Conservation (phyloP, 2,888 invertebrate genomes). For the Lasioglossum marginatum region DNA sequence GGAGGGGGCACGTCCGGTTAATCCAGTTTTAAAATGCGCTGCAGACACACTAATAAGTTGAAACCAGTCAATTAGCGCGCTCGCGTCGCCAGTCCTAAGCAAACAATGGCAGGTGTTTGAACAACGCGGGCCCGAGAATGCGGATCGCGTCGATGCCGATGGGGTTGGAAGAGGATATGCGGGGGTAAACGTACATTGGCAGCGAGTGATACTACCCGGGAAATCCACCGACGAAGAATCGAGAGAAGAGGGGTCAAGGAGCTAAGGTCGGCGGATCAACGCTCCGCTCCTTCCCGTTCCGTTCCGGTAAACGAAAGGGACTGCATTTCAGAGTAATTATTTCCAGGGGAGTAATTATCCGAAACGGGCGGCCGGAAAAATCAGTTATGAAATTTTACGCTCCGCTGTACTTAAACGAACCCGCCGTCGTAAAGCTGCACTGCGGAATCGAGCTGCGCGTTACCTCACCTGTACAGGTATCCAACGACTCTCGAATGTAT, state of each 20-base stretch:
- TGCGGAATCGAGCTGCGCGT: neutral
- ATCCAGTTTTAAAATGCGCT: conserved; percentile 72
- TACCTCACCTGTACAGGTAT: neutral
- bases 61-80: conserved; percentile 81
- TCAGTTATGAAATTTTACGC: neutral
- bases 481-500: neutral
- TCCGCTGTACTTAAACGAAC: neutral
- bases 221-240: conserved; percentile 38
- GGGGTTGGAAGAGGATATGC: conserved; percentile 22
- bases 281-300: neutral
- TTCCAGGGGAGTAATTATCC: conserved; percentile 1
- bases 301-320: neutral
- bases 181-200: conserved; percentile 22
- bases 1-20: conserved; percentile 51
- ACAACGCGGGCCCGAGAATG: conserved; percentile 65
- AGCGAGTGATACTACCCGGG: conserved; percentile 26
- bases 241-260: conserved; percentile 14
- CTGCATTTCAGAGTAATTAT: conserved; percentile 20
- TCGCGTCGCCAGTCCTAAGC: conserved; percentile 76
- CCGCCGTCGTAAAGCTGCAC: neutral
- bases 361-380: conserved; percentile 13
- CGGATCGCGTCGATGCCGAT: conserved; percentile 46
- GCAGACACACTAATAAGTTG: conserved; percentile 80
- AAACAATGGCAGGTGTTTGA: conserved; percentile 82
- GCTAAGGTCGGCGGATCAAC: conserved; percentile 41